Evolutionary conservation across 37 sponge, comb jelly and placozoan genomes (phyloP).

Genomic region (Cliona cf. orientalis): DNA sequence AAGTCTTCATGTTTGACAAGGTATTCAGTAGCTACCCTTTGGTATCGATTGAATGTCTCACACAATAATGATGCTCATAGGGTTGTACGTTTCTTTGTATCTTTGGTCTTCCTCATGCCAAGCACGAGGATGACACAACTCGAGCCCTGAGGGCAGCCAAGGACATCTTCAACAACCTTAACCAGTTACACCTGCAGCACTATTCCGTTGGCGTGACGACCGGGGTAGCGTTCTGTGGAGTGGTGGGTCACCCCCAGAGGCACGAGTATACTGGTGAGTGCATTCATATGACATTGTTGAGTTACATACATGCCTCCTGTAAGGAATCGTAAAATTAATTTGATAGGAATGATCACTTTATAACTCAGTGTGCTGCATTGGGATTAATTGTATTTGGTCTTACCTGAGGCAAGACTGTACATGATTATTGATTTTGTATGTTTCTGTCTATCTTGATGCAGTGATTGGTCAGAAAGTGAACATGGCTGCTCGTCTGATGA

Average conservation of each 20-base stretch:
- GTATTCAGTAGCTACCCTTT: constrained; percentile 7
- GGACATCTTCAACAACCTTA: constrained; percentile 56
- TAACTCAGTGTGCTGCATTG: no score
- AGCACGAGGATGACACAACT: constrained; percentile 80
- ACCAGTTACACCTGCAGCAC: constrained; percentile 37
- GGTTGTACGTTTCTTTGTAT: constrained; percentile 95
- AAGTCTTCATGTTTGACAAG: constrained; percentile 97
- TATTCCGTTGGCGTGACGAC: constrained; percentile 92
- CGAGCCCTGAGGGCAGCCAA: constrained; percentile 83
- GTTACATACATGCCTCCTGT: no score
- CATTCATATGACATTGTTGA: not conserved
- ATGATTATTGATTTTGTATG: not conserved
- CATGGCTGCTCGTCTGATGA: constrained; percentile 96
- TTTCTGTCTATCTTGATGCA: constrained; percentile 11
- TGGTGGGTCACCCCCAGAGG: constrained; percentile 91
- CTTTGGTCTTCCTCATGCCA: constrained; percentile 93
- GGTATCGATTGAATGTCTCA: not conserved
- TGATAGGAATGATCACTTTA: no score
- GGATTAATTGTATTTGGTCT: no score
- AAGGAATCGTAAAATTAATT: no score
- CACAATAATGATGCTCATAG: constrained; percentile 14
- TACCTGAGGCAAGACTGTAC: no score
- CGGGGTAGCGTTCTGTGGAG: constrained; percentile 94
- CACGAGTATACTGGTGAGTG: constrained; percentile 91
- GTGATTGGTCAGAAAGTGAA: constrained; percentile 95